These are phyloP conservation scores for Oreohelix idahoensis DNA, from an alignment of 1,140 invertebrate genomes.

Conservation along the genomic window DNA sequence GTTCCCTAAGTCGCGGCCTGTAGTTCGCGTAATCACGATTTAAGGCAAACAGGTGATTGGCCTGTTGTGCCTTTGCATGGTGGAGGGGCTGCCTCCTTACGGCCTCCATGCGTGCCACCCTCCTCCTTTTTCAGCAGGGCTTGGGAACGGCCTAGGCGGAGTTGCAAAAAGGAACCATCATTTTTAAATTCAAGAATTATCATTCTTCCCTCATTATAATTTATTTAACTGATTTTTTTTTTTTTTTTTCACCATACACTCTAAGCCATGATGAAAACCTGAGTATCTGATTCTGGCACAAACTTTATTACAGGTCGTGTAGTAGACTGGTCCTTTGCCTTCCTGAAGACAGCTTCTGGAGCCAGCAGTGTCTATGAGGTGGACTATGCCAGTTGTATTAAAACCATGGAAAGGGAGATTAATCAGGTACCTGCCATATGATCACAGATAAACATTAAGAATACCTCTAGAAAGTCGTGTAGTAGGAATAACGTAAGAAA, in stretches of 20 bases:
- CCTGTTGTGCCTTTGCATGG: too few species aligned
- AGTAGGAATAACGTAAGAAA: too few species aligned
- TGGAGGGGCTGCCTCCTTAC: too few species aligned
- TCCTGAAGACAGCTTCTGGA: conserved; percentile 67
- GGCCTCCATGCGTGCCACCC: too few species aligned
- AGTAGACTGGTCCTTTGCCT: conserved; percentile 69
- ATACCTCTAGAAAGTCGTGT: background rate
- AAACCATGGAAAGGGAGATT: conserved; percentile 43
- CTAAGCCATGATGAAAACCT: too few species aligned
- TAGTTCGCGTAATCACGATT: too few species aligned
- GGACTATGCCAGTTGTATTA: conserved; percentile 57
- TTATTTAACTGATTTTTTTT: background rate
- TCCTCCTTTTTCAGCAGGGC: too few species aligned
- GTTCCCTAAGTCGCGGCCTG: too few species aligned
- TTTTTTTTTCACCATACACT: background rate
- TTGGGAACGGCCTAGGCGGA: too few species aligned
- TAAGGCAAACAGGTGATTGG: too few species aligned
- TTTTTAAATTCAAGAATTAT: too few species aligned
- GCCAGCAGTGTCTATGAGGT: conserved; percentile 66
- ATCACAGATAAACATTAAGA: background rate
- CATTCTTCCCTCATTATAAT: background rate
- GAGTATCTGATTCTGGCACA: background rate
- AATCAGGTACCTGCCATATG: background rate
- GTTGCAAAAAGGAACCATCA: too few species aligned
- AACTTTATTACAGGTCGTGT: conserved; percentile 60